Base-by-base conservation (phyloP, 2,888 invertebrate genomes). In the Ennomos quercinarius region DNA sequence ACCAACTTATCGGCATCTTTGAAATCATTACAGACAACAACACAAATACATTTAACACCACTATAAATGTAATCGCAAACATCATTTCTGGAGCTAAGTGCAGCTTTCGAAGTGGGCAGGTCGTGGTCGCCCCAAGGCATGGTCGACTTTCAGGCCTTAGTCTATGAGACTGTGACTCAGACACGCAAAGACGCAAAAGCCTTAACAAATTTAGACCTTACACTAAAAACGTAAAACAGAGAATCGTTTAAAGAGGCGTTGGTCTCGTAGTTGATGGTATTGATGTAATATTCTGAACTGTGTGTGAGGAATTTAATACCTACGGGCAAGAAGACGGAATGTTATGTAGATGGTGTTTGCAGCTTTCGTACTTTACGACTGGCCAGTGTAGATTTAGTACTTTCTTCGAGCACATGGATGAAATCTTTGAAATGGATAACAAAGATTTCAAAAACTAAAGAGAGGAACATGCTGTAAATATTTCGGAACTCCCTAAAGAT, bases 41-140 rank as follows among this genome's bases (percentile, higher is more conserved):
- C 59, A 61, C 65, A 61, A 67, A 66, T 58, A 63, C 53, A 66
- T 63, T 63, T 66, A 65, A 60, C 65, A 61, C 64, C 47, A 68
- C 68, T 68, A 74, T 73, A 73, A 73, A 74, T 73, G 71, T 73
- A 63, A 72, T 69, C 66, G 66, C 68, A 68, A 70, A 72, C 73
- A 71, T 71, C 64, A 71, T 67, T 68, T 57, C 61, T 68, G 61
- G 57, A 64, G 58, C 65, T 61, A 63, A 69, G 64, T 73, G 75
- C 68, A 71, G 77, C 78, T 81, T 80, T 78, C 79, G 68, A 77
- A 74, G 73, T 72, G 80, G 76, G 72, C 73, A 63, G 75, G 80
- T 87, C 87, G 87, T 88, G 87, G 79, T 76, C 74, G 86, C 87
- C 87, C 47, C 72, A 59, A 82, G 87, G 74, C 70, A 71, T 71